These are phyloP conservation scores for Drosophila bocki DNA, from an alignment of 1,140 invertebrate genomes.

Conservation along the genomic window DNA sequence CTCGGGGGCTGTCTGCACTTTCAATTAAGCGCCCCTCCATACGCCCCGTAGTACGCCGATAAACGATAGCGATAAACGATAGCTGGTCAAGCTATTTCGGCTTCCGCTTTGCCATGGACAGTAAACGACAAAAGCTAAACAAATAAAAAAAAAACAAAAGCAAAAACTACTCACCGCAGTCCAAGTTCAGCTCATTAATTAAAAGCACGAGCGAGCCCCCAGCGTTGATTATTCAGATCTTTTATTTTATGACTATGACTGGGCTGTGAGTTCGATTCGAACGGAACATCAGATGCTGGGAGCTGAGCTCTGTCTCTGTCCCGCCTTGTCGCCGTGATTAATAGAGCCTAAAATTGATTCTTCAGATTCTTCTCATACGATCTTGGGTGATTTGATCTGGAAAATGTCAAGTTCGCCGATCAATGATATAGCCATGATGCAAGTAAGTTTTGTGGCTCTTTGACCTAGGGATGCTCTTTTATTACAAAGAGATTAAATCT, in stretches of 20 bases:
- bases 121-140: neutral
- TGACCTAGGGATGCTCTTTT: conserved; percentile 1
- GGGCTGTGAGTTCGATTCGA: conserved; percentile 44
- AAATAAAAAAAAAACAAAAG: conserved; percentile 22
- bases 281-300: conserved; percentile 12
- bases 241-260: conserved; percentile 34
- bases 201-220: conserved; percentile 77
- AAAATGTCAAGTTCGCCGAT: conserved; percentile 52
- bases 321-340: conserved; percentile 36
- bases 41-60: conserved; percentile 7
- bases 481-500: neutral
- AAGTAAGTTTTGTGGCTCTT: neutral
- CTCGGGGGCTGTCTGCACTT: conserved; percentile 61
- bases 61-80: conserved; percentile 31
- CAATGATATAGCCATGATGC: conserved; percentile 9
- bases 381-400: conserved; percentile 24
- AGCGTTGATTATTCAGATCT: conserved; percentile 53
- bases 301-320: conserved; percentile 5
- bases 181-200: conserved; percentile 76
- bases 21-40: conserved; percentile 62
- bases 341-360: conserved; percentile 44
- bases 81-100: conserved; percentile 30
- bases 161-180: conserved; percentile 33
- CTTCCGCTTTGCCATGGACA: conserved; percentile 52
- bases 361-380: conserved; percentile 9